Evolutionary conservation across 2,888 invertebrate species (phyloP).

Genomic region (Dolichomitus sp.): DNA sequence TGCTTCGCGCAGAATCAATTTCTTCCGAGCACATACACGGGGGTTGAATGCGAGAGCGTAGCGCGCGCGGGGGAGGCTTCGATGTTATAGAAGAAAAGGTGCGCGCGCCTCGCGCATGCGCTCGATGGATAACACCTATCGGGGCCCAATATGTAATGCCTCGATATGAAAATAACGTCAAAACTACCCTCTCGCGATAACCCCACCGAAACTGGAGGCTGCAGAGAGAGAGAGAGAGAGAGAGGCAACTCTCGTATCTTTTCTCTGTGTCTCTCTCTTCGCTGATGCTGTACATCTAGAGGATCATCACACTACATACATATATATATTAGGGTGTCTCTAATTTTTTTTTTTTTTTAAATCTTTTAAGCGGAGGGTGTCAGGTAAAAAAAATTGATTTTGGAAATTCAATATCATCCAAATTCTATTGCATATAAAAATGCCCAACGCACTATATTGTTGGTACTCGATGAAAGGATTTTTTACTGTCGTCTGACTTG

Average conservation of each 20-base stretch:
- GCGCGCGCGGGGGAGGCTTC: background rate
- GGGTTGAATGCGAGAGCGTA: background rate
- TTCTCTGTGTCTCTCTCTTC: slow-evolving; percentile 23
- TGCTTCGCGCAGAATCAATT: slow-evolving; percentile 82
- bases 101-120: slow-evolving; percentile 63
- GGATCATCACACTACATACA: no score
- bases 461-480: no score
- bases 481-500: no score
- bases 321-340: no score
- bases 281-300: slow-evolving; percentile 3
- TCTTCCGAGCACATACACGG: slow-evolving; percentile 69
- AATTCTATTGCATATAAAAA: no score
- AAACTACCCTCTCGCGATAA: slow-evolving; percentile 59
- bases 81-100: slow-evolving; percentile 45
- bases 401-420: no score
- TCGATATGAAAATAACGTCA: slow-evolving; percentile 73
- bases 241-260: slow-evolving; percentile 5
- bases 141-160: slow-evolving; percentile 61
- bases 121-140: slow-evolving; percentile 25
- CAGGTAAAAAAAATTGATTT: no score
- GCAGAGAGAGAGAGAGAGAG: slow-evolving; percentile 5
- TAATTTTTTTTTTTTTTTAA: no score
- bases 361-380: no score
- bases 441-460: no score
- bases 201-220: slow-evolving; percentile 36